Evolutionary conservation across 2,888 invertebrate genomes (phyloP), one percentile per base, ranked within the genome.

Genomic region (Anodontia alba): DNA sequence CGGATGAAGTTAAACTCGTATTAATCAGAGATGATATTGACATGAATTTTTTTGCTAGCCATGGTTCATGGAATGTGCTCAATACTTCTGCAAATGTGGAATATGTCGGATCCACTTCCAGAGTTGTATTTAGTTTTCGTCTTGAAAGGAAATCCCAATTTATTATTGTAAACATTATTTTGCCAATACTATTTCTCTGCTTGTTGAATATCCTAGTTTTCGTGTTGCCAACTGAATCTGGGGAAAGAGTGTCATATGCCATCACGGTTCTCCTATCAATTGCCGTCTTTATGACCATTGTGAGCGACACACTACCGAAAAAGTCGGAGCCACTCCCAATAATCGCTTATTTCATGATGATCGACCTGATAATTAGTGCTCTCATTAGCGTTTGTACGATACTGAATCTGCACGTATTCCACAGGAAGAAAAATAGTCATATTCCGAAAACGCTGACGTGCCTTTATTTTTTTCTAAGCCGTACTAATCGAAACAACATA

Each of bases 201-300:
- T 71, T 83, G 42, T 73, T 86, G 23, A 83, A 83, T 33, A 77
- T 77, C 17, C 51, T 83, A 23, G 83, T 86, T 1, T 86, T 86
- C 67, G 17, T 86, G 2, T 70, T 86, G 3, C 81, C 83, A 20
- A 74, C 81, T 7, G 81, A 83, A 15, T 86, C 86, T 1, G 86
- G 86, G 5, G 86, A 86, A 71, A 72, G 86, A 17, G 81, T 86
- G 5, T 79, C 79, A 0, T 86, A 77, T 31, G 76, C 81, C 26
- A 78, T 86, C 3, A 86, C 86, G 12, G 86, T 83, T 33, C 79
- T 86, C 17, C 71, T 86, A 17, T 79, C 86, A 0, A 81, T 81
- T 68, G 81, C 83, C 15, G 83, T 86, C 12, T 86, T 83, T 49
- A 68, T 86, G 67, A 86, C 86, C 0, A 81, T 86, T 57, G 79